Evolutionary conservation across 2,113 vertebrate genomes (phyloP), one percentile per base, ranked within the genome.

Genomic region (Mionectes macconnelli): DNA sequence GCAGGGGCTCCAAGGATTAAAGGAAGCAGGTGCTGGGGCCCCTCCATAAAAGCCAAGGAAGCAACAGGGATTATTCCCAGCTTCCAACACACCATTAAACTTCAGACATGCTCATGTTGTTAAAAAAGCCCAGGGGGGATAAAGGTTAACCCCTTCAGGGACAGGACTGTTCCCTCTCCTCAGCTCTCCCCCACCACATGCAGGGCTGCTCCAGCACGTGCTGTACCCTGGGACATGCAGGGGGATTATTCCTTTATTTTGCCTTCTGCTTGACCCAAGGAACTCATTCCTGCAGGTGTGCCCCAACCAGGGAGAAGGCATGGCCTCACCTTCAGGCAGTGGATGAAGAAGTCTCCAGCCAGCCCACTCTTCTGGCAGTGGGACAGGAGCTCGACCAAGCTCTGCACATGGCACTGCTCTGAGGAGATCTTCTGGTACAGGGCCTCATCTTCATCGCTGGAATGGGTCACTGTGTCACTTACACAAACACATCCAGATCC

Each of bases 301-400:
- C 18, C 47, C 40, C 25, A 57, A 6, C 0, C 35, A 28, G 15
- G n/a, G 56, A 35, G 44, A 25, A 25, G 18, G 67, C 33, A 5
- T 50, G 59, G n/a, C 68, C 92, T 87, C 87, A 99, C 99, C 98
- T 99, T 98, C 81, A 99, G 97, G 90, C 99, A 98, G 45, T 89
- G 85, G 78, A 99, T 98, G 97, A 99, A 99, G 97, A 99, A 99
- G 86, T 99, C 98, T 77, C 99, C 99, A 0, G 99, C 98, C 68
- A 99, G 96, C 50, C 98, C 98, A 4, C 95, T 98, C 82, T 98
- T 97, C 94, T 98, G 98, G 88, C 99, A 98, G 68, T 98, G 97
- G 53, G 97, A 97, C 91, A 99, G 93, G 63, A 99, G 96, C 87
- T 98, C 98, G 74, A 98, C 98, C 17, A 99, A 95, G 97, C 97